Base-by-base conservation (phyloP, 2,113 vertebrate genomes). In the Monopterus albus region DNA sequence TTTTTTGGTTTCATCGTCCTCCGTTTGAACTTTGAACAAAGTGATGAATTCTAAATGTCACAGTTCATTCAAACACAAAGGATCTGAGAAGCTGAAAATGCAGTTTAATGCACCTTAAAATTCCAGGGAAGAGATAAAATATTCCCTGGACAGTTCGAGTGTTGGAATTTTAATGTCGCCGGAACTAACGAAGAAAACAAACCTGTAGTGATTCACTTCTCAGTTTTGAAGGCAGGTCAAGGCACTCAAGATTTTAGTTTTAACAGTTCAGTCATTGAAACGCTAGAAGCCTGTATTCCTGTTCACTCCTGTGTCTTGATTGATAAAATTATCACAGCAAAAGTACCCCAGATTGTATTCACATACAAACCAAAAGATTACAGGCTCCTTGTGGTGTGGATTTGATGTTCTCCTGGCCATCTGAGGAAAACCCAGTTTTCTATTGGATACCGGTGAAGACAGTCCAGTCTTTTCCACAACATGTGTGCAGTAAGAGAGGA, bases 401-500 rank as follows among this genome's bases (percentile, higher is more conserved):
- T 42, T 20, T 0, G 7, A 29, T 20, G 15, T 42, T 55, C 14
- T 78, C 26, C 21, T 23, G 46, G 64, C 15, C 0, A 0, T 36
- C 36, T 42, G 21, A 42, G 20, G 42, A 62, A 43, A 17, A 45
- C n/a, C n/a, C 18, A 12, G 7, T 38, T 49, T 25, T 55, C 46
- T 20, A 36, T 51, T 7, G 1, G 6, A 13, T 9, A 45, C 6
- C 28, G 17, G 9, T 1, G 25, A 18, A 60, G 58, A 43, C 6
- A 25, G 43, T 57, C 2, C 1, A 25, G 51, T 45, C 39, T 62
- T 23, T 2, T 70, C 45, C 29, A 35, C 51, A 56, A 42, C 43
- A 25, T 72, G 43, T 66, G 50, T 77, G 69, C 73, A 75, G 65
- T 74, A 58, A 39, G 39, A 63, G 42, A 70, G 15, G 21, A 38